phyloP scores from a whole-genome alignment of 1,140 invertebrate genomes.

The Wiebesia pumilae region DNA sequence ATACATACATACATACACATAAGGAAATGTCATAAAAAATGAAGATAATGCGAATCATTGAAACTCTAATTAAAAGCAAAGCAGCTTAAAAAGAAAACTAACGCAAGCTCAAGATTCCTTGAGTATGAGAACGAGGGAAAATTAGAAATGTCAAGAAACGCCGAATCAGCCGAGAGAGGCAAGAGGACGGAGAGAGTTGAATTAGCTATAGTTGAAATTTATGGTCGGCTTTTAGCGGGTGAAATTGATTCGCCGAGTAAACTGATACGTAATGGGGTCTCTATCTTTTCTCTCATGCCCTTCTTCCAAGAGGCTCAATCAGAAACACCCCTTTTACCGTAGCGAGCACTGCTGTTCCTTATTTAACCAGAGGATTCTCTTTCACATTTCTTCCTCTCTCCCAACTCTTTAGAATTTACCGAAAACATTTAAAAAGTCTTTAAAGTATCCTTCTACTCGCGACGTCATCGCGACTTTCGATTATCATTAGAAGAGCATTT shows the following conservation, averaged over 20 bases:
- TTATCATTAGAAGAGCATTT: background rate
- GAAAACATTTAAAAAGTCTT: constrained; percentile 5
- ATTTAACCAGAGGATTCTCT: constrained; percentile 50
- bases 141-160: constrained; percentile 58
- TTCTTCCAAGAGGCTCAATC: constrained; percentile 46
- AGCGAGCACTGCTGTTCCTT: constrained; percentile 18
- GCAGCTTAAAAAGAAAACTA: constrained; percentile 41
- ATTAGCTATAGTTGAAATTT: constrained; percentile 61
- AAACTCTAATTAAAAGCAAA: background rate
- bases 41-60: too few relatives aligned
- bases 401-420: constrained; percentile 27
- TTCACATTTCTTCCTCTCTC: background rate
- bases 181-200: constrained; percentile 9
- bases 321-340: constrained; percentile 37
- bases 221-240: constrained; percentile 63
- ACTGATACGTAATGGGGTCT: constrained; percentile 64
- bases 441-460: background rate
- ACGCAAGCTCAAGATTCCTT: constrained; percentile 43
- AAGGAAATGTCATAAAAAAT: too few relatives aligned
- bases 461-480: background rate
- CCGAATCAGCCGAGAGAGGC: constrained; percentile 55
- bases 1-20: too few relatives aligned
- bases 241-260: constrained; percentile 66
- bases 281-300: constrained; percentile 46
- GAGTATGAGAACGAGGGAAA: constrained; percentile 13